Evolutionary conservation across 2,888 invertebrate genomes (phyloP).

Genomic region (Cephus runcator): DNA sequence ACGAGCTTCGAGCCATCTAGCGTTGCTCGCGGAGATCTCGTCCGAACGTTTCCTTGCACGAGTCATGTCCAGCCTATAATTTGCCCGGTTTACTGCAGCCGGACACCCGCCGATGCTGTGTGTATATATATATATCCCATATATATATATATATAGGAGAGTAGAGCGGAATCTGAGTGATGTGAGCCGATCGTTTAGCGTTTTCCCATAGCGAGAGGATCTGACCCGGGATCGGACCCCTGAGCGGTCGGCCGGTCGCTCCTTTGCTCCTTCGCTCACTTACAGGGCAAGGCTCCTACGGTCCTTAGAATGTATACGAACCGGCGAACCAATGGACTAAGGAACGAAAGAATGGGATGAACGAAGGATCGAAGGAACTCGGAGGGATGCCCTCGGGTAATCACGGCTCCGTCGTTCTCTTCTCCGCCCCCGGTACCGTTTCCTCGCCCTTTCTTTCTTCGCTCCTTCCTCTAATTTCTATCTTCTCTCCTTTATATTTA

Average conservation of each 20-base stretch:
- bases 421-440: constrained; percentile 56
- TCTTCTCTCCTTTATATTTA: constrained; percentile 1
- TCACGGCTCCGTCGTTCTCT: constrained; percentile 53
- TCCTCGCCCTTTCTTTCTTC: constrained; percentile 21
- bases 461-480: constrained; percentile 11
- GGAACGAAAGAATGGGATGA: background rate
- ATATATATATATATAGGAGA: constrained; percentile 37
- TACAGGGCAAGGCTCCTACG: background rate
- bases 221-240: constrained; percentile 64
- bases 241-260: constrained; percentile 33
- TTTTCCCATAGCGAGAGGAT: constrained; percentile 64
- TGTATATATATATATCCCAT: constrained; percentile 22
- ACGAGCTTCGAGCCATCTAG: background rate
- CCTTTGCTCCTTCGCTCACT: background rate
- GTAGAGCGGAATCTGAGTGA: constrained; percentile 51
- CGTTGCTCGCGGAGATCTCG: background rate
- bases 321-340: background rate
- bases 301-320: background rate
- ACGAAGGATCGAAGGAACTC: constrained; percentile 43
- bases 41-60: constrained; percentile 1
- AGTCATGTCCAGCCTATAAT: constrained; percentile 9
- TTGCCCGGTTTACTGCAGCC: constrained; percentile 4
- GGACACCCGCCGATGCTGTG: background rate
- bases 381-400: constrained; percentile 58
- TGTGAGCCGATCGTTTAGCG: constrained; percentile 65